These are phyloP conservation scores for Sciurus carolinensis DNA, from an alignment of 2,797 vertebrate species.

Conservation along the genomic window DNA sequence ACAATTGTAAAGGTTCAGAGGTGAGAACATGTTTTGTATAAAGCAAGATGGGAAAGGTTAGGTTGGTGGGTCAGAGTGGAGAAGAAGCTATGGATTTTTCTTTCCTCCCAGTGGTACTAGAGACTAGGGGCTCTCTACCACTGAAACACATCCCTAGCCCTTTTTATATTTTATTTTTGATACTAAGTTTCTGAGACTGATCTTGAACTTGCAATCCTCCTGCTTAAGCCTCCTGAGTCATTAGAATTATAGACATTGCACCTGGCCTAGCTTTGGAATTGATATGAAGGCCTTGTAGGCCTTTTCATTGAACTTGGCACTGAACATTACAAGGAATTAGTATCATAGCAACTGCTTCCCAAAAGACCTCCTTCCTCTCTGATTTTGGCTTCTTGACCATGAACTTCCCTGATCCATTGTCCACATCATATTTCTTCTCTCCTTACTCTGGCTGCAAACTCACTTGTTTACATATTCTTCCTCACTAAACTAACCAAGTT, in stretches of 20 bases:
- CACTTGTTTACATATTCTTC: background rate
- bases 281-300: background rate
- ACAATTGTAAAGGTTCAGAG: background rate
- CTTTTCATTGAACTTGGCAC: background rate
- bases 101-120: no score
- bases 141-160: no score
- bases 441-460: background rate
- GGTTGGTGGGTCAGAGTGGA: background rate
- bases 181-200: no score
- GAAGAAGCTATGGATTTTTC: no score
- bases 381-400: background rate
- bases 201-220: no score
- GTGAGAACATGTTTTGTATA: background rate
- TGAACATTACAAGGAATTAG: background rate
- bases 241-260: no score
- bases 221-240: no score
- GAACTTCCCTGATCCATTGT: background rate
- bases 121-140: no score
- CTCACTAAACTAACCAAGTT: background rate
- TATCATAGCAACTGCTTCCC: background rate
- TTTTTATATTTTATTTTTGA: no score
- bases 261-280: background rate
- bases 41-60: background rate
- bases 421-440: background rate
- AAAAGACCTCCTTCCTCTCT: background rate